phyloP scores from a whole-genome alignment of 2,888 invertebrate species.

The Aricia artaxerxes region DNA sequence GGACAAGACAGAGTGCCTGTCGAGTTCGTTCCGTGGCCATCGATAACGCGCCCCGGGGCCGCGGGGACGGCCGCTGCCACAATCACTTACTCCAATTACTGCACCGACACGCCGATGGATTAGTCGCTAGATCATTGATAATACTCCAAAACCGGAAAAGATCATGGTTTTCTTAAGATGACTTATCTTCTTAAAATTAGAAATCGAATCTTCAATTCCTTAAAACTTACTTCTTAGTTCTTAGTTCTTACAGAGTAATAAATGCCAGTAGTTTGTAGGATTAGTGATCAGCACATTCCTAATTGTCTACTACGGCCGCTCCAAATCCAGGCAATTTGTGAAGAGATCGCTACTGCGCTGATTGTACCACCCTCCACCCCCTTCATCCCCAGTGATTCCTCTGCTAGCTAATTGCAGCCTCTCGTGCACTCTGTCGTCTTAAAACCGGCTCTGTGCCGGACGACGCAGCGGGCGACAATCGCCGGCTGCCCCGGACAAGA shows the following conservation, averaged over 20 bases:
- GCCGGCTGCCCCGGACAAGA: neutral
- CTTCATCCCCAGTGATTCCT: neutral
- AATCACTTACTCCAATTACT: slow-evolving; percentile 13
- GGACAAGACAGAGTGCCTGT: neutral
- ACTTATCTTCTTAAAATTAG: too few species aligned
- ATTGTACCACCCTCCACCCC: neutral
- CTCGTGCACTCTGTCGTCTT: neutral
- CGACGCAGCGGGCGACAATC: neutral
- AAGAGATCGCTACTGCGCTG: neutral
- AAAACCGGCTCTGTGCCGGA: neutral
- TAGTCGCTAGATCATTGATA: neutral
- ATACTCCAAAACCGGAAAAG: neutral
- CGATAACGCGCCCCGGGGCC: slow-evolving; percentile 11
- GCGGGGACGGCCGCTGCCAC: slow-evolving; percentile 4
- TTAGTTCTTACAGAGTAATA: too few species aligned
- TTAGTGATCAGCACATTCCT: neutral
- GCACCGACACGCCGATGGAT: neutral
- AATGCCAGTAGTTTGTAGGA: neutral
- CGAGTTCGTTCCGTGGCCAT: neutral
- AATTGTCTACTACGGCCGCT: neutral
- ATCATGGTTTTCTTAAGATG: neutral
- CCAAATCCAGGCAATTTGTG: neutral
- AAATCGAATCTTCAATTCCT: too few species aligned
- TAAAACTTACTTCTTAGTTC: too few species aligned
- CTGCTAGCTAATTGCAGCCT: neutral